These are phyloP conservation scores for Neotoxoptera formosana DNA, from an alignment of 1,140 invertebrate species.

Conservation along the genomic window DNA sequence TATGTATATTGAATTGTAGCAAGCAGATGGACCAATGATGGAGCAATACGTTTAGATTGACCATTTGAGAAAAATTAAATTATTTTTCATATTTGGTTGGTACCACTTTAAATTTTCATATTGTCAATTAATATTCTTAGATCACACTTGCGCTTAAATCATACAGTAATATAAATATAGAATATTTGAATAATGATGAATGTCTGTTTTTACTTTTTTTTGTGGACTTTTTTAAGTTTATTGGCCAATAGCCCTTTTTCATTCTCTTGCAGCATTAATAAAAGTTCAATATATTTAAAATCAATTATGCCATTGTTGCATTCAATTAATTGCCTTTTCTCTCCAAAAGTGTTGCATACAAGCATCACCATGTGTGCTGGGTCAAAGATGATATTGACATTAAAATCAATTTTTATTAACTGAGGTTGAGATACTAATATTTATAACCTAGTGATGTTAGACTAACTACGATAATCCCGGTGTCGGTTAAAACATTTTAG, in stretches of 20 bases:
- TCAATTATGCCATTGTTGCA: neutral
- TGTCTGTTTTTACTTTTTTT: no score
- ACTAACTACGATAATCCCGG: neutral
- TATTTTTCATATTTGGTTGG: no score
- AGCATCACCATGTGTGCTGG: neutral
- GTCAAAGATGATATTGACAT: neutral
- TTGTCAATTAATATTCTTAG: no score
- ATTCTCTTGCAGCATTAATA: neutral
- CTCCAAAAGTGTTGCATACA: neutral
- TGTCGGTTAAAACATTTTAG: neutral
- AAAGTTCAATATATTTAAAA: neutral
- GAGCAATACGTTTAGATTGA: no score
- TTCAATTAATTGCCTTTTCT: slow-evolving; percentile 7
- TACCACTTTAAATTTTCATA: no score
- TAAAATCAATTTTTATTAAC: neutral
- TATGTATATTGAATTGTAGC: no score
- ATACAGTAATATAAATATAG: no score
- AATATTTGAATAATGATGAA: no score
- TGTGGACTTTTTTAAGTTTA: neutral
- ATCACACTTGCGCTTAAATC: no score
- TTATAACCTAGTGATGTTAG: neutral
- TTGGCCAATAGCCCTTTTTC: neutral
- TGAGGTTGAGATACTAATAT: neutral
- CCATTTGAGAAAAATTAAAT: no score
- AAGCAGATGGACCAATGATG: no score